These are phyloP conservation scores for Theretra japonica DNA, from an alignment of 2,888 invertebrate species.

Conservation along the genomic window DNA sequence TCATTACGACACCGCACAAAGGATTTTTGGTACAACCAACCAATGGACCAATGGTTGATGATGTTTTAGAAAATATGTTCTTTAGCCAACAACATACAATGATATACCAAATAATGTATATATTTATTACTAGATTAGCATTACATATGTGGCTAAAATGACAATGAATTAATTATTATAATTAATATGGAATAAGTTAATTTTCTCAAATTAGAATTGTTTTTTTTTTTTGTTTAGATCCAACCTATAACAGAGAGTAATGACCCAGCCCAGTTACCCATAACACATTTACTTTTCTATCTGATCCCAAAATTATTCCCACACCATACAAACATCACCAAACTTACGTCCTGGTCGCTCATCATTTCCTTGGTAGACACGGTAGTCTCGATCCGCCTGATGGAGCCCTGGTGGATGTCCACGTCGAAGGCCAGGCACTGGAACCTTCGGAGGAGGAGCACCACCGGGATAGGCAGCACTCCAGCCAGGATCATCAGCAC, in stretches of 20 bases:
- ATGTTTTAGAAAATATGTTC: neutral
- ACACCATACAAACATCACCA: slow-evolving; percentile 47
- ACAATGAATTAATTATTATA: neutral
- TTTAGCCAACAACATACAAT: neutral
- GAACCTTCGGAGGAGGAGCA: slow-evolving; percentile 93
- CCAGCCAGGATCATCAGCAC: slow-evolving; percentile 91
- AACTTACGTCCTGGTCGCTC: slow-evolving; percentile 94
- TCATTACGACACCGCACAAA: neutral
- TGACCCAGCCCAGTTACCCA: too few relatives aligned
- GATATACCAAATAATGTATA: neutral
- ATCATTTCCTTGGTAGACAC: slow-evolving; percentile 98
- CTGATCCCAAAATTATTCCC: slow-evolving; percentile 60
- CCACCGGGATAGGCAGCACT: slow-evolving; percentile 93
- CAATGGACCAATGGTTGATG: slow-evolving; percentile 6
- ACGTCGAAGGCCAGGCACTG: slow-evolving; percentile 94
- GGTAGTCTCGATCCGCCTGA: slow-evolving; percentile 95
- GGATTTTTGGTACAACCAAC: neutral
- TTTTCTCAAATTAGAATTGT: too few relatives aligned
- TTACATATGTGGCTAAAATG: neutral
- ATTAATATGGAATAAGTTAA: too few relatives aligned
- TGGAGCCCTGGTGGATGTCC: slow-evolving; percentile 96
- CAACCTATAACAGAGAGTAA: too few relatives aligned
- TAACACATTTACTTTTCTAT: too few relatives aligned
- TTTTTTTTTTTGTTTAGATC: too few relatives aligned
- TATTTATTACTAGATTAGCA: neutral